Evolutionary conservation across 2,113 vertebrate genomes (phyloP), one percentile per base, ranked within the genome.

Genomic region (Caloenas nicobarica): DNA sequence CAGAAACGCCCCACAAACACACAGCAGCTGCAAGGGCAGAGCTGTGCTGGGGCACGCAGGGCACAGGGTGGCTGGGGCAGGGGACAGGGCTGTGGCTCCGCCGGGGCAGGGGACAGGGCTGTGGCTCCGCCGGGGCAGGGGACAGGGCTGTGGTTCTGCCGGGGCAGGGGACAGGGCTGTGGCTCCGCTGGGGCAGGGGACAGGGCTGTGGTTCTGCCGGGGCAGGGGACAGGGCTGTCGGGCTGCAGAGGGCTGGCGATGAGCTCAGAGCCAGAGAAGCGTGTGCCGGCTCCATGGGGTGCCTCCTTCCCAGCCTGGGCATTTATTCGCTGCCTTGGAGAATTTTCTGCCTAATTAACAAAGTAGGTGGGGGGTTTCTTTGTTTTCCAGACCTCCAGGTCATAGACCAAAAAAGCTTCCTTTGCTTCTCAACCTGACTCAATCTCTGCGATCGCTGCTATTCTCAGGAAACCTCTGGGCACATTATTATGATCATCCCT

Each of bases 331-430:
- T 42, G 82, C 61, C 42, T 74, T 21, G 14, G 44, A 92, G 82
- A 90, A 92, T 83, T 74, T 92, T 92, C 68, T 87, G 78, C 90
- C 72, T 54, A 79, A 90, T 92, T 87, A 95, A 79, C 38, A 34
- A 48, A 64, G 13, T 9, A 64, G n/a, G 56, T 21, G 19, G 38
- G 71, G 17, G n/a, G 44, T 8, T 73, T 60, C 72, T 83, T 70
- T 69, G 61, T 64, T 54, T 89, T 80, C 44, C 56, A 48, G 82
- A 79, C 36, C 23, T 42, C 56, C 10, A 0, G 14, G 13, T 58
- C 90, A 78, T 56, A 79, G 19, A 42, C 23, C 13, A 19, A 36
- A 83, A 51, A 48, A 29, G 10, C 44, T 72, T 64, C 44, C 38
- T 79, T 29, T 64, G n/a, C 65, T 54, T 85, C 74, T 51, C 40